Conservation (phyloP, 1,140 invertebrate genomes). For the Apocrypta bakeri region DNA sequence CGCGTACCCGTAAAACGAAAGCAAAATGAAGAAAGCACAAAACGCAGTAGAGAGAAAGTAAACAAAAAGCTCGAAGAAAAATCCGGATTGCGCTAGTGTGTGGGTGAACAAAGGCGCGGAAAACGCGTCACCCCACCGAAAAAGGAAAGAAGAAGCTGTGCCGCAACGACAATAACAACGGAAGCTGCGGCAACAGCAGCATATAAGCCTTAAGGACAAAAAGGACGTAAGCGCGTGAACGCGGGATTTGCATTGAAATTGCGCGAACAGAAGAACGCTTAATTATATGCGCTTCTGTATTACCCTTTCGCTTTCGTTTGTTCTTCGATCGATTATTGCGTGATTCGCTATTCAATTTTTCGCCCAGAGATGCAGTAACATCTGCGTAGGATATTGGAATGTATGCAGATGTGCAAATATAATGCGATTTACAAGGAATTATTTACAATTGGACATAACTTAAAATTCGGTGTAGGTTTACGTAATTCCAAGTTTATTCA, state of each 20-base stretch:
- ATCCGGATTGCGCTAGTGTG: not conserved
- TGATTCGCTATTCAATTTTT: slow-evolving; percentile 20
- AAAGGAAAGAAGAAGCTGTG: slow-evolving; percentile 11
- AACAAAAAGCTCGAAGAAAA: not conserved
- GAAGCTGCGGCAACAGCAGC: too few relatives aligned
- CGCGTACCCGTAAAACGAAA: not conserved
- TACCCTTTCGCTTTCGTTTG: not conserved
- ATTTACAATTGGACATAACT: not conserved
- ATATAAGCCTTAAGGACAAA: not conserved
- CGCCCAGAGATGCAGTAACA: not conserved
- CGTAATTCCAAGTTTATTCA: too few relatives aligned
- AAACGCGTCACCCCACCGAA: not conserved
- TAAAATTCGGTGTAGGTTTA: not conserved
- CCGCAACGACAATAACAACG: not conserved
- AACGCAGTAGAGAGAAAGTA: not conserved
- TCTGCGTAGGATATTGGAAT: not conserved
- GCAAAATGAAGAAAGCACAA: not conserved
- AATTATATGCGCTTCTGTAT: slow-evolving; percentile 5
- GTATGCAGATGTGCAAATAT: slow-evolving; percentile 5
- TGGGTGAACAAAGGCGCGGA: slow-evolving; percentile 3
- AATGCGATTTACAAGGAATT: not conserved
- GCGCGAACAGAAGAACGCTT: slow-evolving; percentile 1
- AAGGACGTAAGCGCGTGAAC: not conserved
- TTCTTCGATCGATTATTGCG: not conserved
- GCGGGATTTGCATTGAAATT: slow-evolving; percentile 19